Conservation (phyloP, 2,888 invertebrate genomes). For the Polietes domitor region DNA sequence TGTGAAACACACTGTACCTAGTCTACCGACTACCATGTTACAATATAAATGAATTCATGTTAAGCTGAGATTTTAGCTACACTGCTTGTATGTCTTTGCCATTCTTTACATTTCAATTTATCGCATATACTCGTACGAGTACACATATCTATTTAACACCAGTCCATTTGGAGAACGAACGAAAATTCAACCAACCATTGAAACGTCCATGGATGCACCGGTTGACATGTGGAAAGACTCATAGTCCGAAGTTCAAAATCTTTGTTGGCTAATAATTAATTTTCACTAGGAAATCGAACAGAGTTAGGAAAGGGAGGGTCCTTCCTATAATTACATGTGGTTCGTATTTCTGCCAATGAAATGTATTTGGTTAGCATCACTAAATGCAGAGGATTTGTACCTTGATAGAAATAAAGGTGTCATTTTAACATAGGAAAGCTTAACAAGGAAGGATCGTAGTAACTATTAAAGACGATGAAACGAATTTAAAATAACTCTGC, state of each 20-base stretch:
- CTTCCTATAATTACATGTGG: neutral
- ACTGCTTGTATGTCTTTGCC: slow-evolving; percentile 13
- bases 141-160: slow-evolving; percentile 24
- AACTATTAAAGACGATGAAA: neutral
- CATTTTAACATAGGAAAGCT: neutral
- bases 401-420: neutral
- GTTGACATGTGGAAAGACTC: slow-evolving; percentile 33
- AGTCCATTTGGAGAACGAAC: slow-evolving; percentile 27
- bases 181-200: slow-evolving; percentile 30
- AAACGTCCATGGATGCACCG: slow-evolving; percentile 1
- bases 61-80: slow-evolving; percentile 40
- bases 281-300: slow-evolving; percentile 38
- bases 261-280: slow-evolving; percentile 68
- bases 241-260: slow-evolving; percentile 57
- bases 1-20: neutral
- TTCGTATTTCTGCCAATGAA: slow-evolving; percentile 6
- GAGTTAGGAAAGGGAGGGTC: neutral
- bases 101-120: neutral
- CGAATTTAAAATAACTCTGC: neutral
- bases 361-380: neutral
- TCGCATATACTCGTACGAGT: neutral
- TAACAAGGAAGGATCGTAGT: neutral
- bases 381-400: neutral
- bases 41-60: slow-evolving; percentile 18
- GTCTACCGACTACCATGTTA: neutral